Conservation (phyloP, 2,113 vertebrate species). For the Megaceryle torquata region DNA sequence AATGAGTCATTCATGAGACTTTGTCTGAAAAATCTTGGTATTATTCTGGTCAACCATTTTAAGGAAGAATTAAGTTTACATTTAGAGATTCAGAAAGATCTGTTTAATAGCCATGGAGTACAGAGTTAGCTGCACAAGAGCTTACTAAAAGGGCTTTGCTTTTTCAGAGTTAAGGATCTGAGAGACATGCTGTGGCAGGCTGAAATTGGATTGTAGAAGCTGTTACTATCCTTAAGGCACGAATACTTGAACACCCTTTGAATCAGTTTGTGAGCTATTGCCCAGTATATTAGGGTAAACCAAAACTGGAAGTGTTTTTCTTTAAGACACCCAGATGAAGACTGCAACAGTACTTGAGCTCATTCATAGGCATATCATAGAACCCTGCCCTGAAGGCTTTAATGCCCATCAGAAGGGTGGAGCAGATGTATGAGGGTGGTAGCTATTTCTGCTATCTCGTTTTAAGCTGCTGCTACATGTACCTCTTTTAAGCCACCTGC, state of each 20-base stretch:
- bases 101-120: not conserved
- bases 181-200: not conserved
- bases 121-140: not conserved
- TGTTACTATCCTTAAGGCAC: not conserved
- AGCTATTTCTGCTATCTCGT: not conserved
- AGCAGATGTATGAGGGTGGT: conserved; percentile 1
- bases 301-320: conserved; percentile 6
- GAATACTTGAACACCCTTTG: not conserved
- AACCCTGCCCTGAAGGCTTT: not conserved
- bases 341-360: not conserved
- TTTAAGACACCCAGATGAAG: not conserved
- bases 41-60: not conserved
- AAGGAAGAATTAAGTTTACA: not conserved
- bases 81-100: not conserved
- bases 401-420: not conserved
- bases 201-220: not conserved
- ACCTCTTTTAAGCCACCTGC: not conserved
- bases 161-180: not conserved
- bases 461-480: not conserved
- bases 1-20: not conserved
- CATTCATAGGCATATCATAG: not conserved
- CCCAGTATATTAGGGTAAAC: not conserved
- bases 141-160: not conserved
- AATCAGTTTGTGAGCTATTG: not conserved
- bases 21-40: not conserved